Evolutionary conservation across 2,797 vertebrate species (phyloP).

Genomic region (Hydrophis major): DNA sequence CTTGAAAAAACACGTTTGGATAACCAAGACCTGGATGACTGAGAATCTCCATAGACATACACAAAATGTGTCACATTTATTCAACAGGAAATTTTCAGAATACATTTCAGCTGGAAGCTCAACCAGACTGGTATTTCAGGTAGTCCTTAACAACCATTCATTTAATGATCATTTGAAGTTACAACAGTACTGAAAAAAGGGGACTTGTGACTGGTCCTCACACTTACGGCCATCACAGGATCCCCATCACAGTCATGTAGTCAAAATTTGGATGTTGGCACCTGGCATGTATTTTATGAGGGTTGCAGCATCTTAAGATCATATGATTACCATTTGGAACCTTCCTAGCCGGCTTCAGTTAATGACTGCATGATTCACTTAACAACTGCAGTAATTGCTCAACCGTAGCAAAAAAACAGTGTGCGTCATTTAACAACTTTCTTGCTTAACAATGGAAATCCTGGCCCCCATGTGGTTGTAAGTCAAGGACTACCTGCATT

Average conservation of each 20-base stretch:
- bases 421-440: not conserved
- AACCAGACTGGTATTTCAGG: not conserved
- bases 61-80: not conserved
- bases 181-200: not conserved
- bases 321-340: not conserved
- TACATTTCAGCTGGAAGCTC: not conserved
- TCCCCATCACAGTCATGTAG: not conserved
- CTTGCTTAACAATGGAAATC: not conserved
- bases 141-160: not conserved
- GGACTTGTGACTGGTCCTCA: not conserved
- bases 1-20: too few species aligned
- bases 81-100: not conserved
- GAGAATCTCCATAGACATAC: too few species aligned
- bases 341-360: not conserved
- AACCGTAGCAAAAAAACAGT: not conserved
- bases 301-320: not conserved
- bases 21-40: too few species aligned
- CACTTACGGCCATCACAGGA: not conserved
- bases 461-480: not conserved
- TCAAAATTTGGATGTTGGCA: not conserved
- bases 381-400: not conserved
- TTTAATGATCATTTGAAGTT: not conserved
- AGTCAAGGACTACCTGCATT: not conserved
- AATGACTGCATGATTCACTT: not conserved
- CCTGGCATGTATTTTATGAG: not conserved